Evolutionary conservation across 2,113 vertebrate species (phyloP).

Genomic region (Nyctibius bracteatus): DNA sequence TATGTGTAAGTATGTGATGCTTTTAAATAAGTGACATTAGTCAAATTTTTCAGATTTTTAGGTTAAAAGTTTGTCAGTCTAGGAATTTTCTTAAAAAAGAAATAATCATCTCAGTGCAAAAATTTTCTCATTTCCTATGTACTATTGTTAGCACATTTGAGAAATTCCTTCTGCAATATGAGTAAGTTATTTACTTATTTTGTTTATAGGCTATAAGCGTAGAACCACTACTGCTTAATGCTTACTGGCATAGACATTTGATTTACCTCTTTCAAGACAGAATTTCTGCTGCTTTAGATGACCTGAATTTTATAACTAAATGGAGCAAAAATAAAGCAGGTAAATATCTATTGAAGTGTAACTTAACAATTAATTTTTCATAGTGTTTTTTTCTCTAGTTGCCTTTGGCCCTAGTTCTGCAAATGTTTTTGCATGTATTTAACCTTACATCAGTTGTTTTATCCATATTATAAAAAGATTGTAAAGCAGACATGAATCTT

Average conservation of each 20-base stretch:
- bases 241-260: slow-evolving; percentile 79
- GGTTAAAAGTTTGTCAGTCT: background rate
- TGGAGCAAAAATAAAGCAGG: slow-evolving; percentile 73
- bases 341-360: background rate
- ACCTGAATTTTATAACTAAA: slow-evolving; percentile 76
- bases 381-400: background rate
- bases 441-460: background rate
- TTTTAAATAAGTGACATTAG: background rate
- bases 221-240: slow-evolving; percentile 75
- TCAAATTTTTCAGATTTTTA: background rate
- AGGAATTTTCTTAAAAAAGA: background rate
- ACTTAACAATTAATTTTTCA: background rate
- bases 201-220: slow-evolving; percentile 69
- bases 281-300: slow-evolving; percentile 68
- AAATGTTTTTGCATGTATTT: background rate
- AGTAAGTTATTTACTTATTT: background rate
- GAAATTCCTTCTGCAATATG: background rate
- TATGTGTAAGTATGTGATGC: background rate
- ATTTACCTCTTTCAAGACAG: slow-evolving; percentile 77
- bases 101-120: background rate
- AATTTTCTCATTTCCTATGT: background rate
- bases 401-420: background rate
- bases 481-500: background rate
- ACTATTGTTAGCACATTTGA: background rate
- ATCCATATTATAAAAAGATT: background rate